These are phyloP conservation scores for Acheta domesticus DNA, from an alignment of 2,888 invertebrate species.

Conservation along the genomic window DNA sequence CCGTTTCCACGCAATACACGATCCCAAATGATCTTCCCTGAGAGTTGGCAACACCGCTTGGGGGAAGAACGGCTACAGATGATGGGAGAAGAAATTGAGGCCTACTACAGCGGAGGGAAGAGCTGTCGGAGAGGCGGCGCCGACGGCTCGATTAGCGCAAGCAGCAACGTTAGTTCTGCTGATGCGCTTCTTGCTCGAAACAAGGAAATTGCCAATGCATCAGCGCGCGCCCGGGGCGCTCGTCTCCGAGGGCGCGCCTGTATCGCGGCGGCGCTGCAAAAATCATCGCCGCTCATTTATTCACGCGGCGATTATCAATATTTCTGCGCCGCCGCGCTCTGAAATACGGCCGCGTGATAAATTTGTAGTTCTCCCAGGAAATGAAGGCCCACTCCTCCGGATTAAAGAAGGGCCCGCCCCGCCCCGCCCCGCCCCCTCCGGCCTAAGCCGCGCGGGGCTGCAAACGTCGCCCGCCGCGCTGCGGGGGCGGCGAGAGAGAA, in stretches of 20 bases:
- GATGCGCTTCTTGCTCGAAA: background rate
- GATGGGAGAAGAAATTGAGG: no score
- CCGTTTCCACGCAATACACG: no score
- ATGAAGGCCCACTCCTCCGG: background rate
- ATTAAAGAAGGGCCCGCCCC: background rate
- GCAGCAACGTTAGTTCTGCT: no score
- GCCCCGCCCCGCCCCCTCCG: background rate
- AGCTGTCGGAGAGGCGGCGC: no score
- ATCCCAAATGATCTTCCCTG: no score
- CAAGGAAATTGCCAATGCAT: slow-evolving; percentile 1
- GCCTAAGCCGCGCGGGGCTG: background rate
- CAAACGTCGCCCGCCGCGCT: background rate
- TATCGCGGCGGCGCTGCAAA: background rate
- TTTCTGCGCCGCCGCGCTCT: background rate
- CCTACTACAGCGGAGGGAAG: no score
- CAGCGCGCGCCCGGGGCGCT: background rate
- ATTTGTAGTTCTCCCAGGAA: slow-evolving; percentile 10
- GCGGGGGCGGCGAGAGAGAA: background rate
- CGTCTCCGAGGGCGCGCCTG: no score
- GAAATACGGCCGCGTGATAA: background rate
- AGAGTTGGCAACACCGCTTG: no score
- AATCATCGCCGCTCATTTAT: slow-evolving; percentile 18
- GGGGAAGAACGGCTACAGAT: no score
- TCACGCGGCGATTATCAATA: background rate
- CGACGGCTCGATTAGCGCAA: no score